Evolutionary conservation across 2,797 vertebrate genomes (phyloP).

Genomic region (Enteromius anoplus): DNA sequence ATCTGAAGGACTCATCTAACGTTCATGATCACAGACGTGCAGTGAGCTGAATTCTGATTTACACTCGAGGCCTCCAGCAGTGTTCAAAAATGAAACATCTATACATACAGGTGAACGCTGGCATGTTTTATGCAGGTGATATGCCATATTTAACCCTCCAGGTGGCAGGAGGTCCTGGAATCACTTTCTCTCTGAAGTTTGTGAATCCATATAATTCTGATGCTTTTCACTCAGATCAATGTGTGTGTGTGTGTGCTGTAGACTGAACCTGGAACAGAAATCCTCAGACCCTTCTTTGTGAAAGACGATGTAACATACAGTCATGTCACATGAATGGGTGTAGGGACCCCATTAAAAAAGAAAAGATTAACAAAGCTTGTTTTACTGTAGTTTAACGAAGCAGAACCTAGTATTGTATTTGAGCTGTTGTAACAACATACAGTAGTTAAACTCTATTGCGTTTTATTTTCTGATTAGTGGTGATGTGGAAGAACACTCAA

Average conservation of each 20-base stretch:
- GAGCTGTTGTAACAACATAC: not conserved
- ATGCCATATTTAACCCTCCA: not conserved
- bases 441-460: not conserved
- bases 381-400: not conserved
- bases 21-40: not conserved
- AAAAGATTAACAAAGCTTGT: not conserved
- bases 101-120: not conserved
- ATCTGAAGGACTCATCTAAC: not conserved
- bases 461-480: not conserved
- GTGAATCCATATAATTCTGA: not conserved
- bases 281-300: not conserved
- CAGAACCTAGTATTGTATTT: not conserved
- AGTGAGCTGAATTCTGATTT: not conserved
- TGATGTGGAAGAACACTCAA: not conserved
- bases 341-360: not conserved
- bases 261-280: not conserved
- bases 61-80: too few relatives aligned
- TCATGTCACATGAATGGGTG: not conserved
- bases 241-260: not conserved
- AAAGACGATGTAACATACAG: not conserved
- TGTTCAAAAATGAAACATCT: not conserved
- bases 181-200: not conserved
- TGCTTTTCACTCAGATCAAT: not conserved
- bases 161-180: not conserved
- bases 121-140: not conserved